These are phyloP conservation scores for Epinephelus awoara DNA, from an alignment of 2,797 vertebrate species.

Conservation along the genomic window DNA sequence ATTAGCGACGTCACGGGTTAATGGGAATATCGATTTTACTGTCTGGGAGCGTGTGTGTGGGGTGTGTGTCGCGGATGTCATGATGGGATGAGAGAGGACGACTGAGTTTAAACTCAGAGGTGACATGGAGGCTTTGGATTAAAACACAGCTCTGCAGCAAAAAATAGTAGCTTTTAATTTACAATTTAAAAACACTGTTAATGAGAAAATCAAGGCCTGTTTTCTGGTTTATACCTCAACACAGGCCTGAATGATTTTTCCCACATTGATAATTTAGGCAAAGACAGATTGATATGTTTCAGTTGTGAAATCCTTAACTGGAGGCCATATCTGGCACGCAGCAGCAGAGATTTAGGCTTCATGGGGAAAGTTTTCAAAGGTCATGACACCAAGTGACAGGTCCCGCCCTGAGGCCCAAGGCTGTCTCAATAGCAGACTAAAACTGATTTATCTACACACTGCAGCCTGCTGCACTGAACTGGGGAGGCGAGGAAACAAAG, in stretches of 20 bases:
- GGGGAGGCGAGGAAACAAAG: slow-evolving; percentile 3
- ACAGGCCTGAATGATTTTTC: neutral
- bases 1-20: slow-evolving; percentile 77
- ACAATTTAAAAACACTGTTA: neutral
- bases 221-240: neutral
- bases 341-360: slow-evolving; percentile 62
- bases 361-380: slow-evolving; percentile 83
- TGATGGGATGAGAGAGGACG: slow-evolving; percentile 34
- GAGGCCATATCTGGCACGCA: slow-evolving; percentile 11
- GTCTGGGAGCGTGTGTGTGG: slow-evolving; percentile 60
- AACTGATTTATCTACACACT: slow-evolving; percentile 66
- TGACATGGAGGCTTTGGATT: slow-evolving; percentile 31
- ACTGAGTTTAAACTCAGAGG: slow-evolving; percentile 44
- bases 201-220: neutral
- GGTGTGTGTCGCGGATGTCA: slow-evolving; percentile 37
- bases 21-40: slow-evolving; percentile 78
- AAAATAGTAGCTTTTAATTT: no score
- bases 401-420: slow-evolving; percentile 83
- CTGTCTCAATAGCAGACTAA: slow-evolving; percentile 80
- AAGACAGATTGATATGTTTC: neutral
- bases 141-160: neutral
- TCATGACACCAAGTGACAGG: slow-evolving; percentile 86
- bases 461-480: slow-evolving; percentile 20
- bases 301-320: neutral
- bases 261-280: neutral